A percentile compares a stretch with the other conserved stretches of the same genome.
Conservation (phyloP, 2,888 invertebrate genomes). For the Synanthedon andrenaeformis region DNA sequence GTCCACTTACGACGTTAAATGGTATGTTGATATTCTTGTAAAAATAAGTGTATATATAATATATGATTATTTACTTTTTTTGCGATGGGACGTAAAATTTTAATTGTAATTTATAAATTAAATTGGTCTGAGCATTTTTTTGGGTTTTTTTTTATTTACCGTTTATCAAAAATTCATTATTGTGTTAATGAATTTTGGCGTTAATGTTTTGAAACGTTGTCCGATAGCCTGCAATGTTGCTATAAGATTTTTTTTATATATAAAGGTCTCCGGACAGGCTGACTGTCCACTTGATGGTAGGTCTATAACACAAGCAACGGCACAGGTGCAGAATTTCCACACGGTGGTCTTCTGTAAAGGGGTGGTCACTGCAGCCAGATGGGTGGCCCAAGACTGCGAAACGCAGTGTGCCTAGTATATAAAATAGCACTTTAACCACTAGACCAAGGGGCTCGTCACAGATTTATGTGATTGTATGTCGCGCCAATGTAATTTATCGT, state of each 20-base stretch:
- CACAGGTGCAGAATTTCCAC: too few relatives aligned
- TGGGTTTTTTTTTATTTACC: background rate
- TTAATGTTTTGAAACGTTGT: background rate
- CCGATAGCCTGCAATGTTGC: background rate
- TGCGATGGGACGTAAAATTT: constrained; percentile 37
- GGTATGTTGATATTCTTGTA: constrained; percentile 44
- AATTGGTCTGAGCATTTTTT: constrained; percentile 10
- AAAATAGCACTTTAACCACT: too few relatives aligned
- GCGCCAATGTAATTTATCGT: too few relatives aligned
- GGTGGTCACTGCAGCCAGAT: too few relatives aligned
- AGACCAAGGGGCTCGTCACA: too few relatives aligned
- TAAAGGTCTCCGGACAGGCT: too few relatives aligned
- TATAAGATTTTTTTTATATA: background rate
- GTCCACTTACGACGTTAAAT: background rate
- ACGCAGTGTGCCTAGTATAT: too few relatives aligned
- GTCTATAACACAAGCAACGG: too few relatives aligned
- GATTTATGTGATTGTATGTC: too few relatives aligned
- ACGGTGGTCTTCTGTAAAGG: too few relatives aligned
- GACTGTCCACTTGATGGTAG: too few relatives aligned
- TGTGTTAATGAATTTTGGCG: background rate
- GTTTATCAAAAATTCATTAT: constrained; percentile 1
- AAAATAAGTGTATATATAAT: constrained; percentile 46
- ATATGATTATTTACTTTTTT: constrained; percentile 27
- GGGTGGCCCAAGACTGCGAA: too few relatives aligned
- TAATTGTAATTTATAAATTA: constrained; percentile 45